Percentiles rank a stretch among this genome's conserved stretches.
These are phyloP conservation scores for Macroramphosus scolopax DNA, from an alignment of 2,797 vertebrate species.

Conservation along the genomic window DNA sequence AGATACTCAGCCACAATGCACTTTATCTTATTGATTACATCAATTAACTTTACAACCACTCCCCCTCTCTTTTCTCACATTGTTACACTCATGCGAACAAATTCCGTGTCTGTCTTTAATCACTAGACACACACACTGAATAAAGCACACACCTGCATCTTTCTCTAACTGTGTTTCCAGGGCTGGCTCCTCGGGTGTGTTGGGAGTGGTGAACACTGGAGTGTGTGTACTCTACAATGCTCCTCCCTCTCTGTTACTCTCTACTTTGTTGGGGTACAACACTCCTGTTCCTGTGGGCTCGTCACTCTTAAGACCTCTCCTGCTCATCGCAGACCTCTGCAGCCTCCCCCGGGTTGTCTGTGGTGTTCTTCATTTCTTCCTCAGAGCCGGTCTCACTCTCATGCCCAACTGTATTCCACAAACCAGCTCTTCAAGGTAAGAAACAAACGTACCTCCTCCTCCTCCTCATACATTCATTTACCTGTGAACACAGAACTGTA, in stretches of 20 bases:
- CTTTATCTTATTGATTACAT: slow-evolving; percentile 50
- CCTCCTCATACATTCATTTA: neutral
- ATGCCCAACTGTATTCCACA: slow-evolving; percentile 2
- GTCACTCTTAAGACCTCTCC: slow-evolving; percentile 51
- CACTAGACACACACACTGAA: neutral
- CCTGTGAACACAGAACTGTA: neutral
- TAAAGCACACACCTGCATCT: no score
- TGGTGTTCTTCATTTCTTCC: slow-evolving; percentile 9
- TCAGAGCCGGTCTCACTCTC: slow-evolving; percentile 14
- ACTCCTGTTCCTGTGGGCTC: slow-evolving; percentile 44
- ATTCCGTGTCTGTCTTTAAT: slow-evolving; percentile 13
- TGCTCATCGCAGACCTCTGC: slow-evolving; percentile 21
- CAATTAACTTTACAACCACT: slow-evolving; percentile 8
- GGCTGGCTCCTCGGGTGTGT: slow-evolving; percentile 7
- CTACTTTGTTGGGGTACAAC: slow-evolving; percentile 43
- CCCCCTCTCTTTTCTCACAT: slow-evolving; percentile 6
- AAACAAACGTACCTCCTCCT: slow-evolving; percentile 5
- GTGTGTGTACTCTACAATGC: slow-evolving; percentile 21
- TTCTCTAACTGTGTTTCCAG: neutral
- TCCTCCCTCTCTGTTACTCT: slow-evolving; percentile 41
- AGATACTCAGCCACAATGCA: slow-evolving; percentile 27
- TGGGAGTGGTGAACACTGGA: slow-evolving; percentile 44
- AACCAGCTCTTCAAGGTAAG: slow-evolving; percentile 57
- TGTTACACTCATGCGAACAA: no score
- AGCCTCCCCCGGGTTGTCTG: slow-evolving; percentile 18